Evolutionary conservation across 1,140 invertebrate species (phyloP), one percentile per base, ranked within the genome.

Genomic region (Drosophila elegans): DNA sequence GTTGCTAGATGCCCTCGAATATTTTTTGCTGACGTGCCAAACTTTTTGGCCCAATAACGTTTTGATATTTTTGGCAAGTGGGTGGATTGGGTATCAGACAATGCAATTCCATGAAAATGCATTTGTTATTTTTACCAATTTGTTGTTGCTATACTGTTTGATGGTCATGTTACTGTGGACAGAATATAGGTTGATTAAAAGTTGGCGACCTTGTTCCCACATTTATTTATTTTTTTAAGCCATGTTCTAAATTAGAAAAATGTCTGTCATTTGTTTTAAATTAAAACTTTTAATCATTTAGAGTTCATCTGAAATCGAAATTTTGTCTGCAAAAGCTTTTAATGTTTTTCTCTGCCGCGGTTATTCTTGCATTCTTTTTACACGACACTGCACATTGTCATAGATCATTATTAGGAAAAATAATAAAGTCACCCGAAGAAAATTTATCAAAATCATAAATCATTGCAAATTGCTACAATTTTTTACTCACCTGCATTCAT

Each of bases 361-460:
- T 32, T 48, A 11, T 45, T n/a, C n/a, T 39, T n/a, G 13, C 44
- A 34, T 21, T 29, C 12, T 9, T 21, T 62, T 45, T 54, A 13
- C 45, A 10, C 39, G 34, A 25, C 34, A 36, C 9, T 3, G 32
- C 49, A 67, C 63, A 42, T 54, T 38, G 60, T 25, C 80, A 88
- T 89, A 77, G 76, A 88, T 88, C 84, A 83, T 80, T 89, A 83
- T 88, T 89, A 84, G 73, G 56, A 72, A 80, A 80, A 84, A 83
- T 88, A 88, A 86, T 86, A 86, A 79, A 86, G 82, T 86, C 82
- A 82, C 82, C 83, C 78, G 51, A 73, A 82, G 82, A 82, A 76
- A 86, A 86, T 88, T 83, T 89, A 88, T 88, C 84, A 84, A 89
- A 83, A 88, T 84, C 84, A 88, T 88, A 88, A 88, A 89, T 88